These are phyloP conservation scores for Archilochus colubris DNA, from an alignment of 2,113 vertebrate genomes.

Conservation along the genomic window DNA sequence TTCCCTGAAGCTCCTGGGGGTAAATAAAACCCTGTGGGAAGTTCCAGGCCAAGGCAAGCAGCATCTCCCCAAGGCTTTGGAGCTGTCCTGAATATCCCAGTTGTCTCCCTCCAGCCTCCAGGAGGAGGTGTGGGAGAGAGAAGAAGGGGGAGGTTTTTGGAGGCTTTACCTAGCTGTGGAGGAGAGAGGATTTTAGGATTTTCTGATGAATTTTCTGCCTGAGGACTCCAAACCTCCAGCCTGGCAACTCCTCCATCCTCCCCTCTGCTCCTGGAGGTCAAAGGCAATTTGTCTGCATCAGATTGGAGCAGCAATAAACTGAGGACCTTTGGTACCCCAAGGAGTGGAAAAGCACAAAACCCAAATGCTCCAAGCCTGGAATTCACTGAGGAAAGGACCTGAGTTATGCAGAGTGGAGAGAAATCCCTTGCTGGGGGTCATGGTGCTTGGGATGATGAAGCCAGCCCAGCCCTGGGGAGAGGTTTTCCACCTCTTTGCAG, in stretches of 20 bases:
- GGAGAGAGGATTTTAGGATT: background rate
- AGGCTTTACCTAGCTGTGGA: background rate
- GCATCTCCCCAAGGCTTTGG: background rate
- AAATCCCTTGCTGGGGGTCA: background rate
- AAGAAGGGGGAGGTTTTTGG: background rate
- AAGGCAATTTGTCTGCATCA: constrained; percentile 12
- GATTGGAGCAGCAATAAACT: background rate
- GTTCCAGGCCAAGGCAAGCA: background rate
- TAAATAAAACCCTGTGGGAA: background rate
- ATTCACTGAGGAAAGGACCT: background rate
- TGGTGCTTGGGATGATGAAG: background rate
- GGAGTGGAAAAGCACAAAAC: background rate
- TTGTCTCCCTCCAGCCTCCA: background rate
- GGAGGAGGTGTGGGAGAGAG: background rate
- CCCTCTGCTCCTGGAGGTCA: background rate
- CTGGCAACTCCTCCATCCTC: background rate
- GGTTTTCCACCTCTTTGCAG: background rate
- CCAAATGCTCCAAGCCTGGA: background rate
- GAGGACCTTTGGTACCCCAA: background rate
- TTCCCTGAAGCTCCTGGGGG: too few species aligned
- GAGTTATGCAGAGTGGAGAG: background rate
- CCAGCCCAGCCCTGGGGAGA: background rate
- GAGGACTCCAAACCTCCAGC: background rate
- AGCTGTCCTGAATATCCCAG: background rate
- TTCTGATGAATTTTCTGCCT: background rate